Conservation (phyloP, 2,797 vertebrate species). For the Lutjanus campechanus region DNA sequence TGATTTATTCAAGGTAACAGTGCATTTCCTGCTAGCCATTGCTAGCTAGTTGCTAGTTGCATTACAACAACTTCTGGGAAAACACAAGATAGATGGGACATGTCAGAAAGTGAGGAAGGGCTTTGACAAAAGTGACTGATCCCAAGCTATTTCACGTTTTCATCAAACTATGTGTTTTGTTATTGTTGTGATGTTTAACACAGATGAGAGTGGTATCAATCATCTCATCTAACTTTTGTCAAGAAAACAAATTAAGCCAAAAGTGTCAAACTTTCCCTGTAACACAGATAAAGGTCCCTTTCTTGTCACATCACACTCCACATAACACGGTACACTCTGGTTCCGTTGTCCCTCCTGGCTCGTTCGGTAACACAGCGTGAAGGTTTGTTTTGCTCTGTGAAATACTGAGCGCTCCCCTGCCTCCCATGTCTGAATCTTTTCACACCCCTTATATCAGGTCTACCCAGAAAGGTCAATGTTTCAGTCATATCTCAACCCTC, state of each 20-base stretch:
- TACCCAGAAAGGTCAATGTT: slow-evolving; percentile 54
- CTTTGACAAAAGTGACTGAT: too few relatives aligned
- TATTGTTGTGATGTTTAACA: too few relatives aligned
- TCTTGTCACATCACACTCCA: slow-evolving; percentile 39
- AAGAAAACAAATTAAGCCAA: background rate
- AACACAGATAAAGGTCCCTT: slow-evolving; percentile 23
- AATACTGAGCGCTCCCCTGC: slow-evolving; percentile 9
- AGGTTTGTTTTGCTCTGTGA: slow-evolving; percentile 56
- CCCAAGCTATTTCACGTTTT: too few relatives aligned
- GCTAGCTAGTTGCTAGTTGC: too few relatives aligned
- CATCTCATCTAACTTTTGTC: background rate
- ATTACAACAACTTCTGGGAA: too few relatives aligned
- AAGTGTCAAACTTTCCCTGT: slow-evolving; percentile 34
- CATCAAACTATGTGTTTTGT: too few relatives aligned
- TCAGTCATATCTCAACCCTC: slow-evolving; percentile 27
- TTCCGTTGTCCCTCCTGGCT: slow-evolving; percentile 29
- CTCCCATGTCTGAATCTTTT: slow-evolving; percentile 34
- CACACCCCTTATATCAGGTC: slow-evolving; percentile 30
- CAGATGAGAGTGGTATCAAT: slow-evolving; percentile 4
- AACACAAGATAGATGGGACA: too few relatives aligned
- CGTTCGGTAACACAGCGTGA: slow-evolving; percentile 44
- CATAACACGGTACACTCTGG: background rate
- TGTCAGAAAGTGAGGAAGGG: too few relatives aligned
- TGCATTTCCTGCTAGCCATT: too few relatives aligned
- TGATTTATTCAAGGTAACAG: too few relatives aligned